Percentiles rank a stretch among this genome's conserved stretches.
These are phyloP conservation scores for Henricia sp. DNA, from an alignment of 53 echinoderm and acorn worm species.

Conservation along the genomic window DNA sequence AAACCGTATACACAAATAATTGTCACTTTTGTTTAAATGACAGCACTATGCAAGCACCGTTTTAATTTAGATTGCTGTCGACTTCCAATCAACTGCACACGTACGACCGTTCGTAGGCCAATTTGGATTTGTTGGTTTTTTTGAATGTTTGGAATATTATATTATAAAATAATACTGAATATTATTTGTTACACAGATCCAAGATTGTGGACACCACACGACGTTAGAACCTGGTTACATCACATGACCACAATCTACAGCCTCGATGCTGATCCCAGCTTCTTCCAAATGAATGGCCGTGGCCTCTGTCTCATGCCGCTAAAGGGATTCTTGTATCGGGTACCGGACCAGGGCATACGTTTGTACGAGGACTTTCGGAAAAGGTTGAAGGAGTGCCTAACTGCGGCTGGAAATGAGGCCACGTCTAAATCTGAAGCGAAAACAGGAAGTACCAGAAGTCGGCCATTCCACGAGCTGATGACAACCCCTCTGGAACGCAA, in stretches of 20 bases:
- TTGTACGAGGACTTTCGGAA: constrained; percentile 53
- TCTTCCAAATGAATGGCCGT: constrained; percentile 68
- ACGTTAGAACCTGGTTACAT: constrained; percentile 50
- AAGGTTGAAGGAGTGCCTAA: constrained; percentile 21
- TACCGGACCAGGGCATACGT: constrained; percentile 43
- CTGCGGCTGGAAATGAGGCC: constrained; percentile 6
- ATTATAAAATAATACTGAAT: too few relatives aligned
- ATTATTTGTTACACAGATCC: constrained; percentile 42
- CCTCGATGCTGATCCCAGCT: constrained; percentile 29
- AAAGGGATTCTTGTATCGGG: constrained; percentile 47
- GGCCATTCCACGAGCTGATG: too few relatives aligned
- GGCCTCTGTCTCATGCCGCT: constrained; percentile 64
- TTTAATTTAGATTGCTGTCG: too few relatives aligned
- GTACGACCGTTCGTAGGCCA: not conserved
- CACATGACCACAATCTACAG: constrained; percentile 41
- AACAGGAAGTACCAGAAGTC: too few relatives aligned
- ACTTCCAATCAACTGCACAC: too few relatives aligned
- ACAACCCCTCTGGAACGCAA: not conserved
- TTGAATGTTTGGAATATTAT: too few relatives aligned
- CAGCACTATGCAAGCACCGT: not conserved
- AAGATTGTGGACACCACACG: constrained; percentile 40
- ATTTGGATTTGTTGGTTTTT: not conserved
- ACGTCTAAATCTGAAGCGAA: not conserved
- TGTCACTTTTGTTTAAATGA: too few relatives aligned
- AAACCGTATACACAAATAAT: not conserved